These are phyloP conservation scores for Dioctria rufipes DNA, from an alignment of 2,888 invertebrate genomes.

Conservation along the genomic window DNA sequence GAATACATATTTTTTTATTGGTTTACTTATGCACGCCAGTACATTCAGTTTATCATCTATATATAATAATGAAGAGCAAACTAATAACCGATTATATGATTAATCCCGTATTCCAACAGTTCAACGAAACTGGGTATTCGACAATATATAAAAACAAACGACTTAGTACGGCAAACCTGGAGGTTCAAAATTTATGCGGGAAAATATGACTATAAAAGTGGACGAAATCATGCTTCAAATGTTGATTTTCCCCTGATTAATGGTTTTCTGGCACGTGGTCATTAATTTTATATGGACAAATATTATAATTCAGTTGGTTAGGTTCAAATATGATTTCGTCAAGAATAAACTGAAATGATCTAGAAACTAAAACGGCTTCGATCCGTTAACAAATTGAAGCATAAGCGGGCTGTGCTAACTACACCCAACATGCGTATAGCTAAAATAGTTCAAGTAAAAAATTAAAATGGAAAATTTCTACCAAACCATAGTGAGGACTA, in stretches of 20 bases:
- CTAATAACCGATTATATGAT: conserved; percentile 5
- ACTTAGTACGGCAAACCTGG: neutral
- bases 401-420: too few species aligned
- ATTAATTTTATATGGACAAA: conserved; percentile 19
- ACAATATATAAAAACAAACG: too few species aligned
- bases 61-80: conserved; percentile 28
- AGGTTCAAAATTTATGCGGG: neutral
- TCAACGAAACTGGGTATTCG: conserved; percentile 20
- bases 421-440: too few species aligned
- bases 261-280: conserved; percentile 10
- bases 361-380: too few species aligned
- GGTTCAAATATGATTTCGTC: too few species aligned
- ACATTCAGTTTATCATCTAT: conserved; percentile 7
- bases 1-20: neutral
- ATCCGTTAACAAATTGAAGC: too few species aligned
- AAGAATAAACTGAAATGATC: too few species aligned
- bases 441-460: too few species aligned
- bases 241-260: conserved; percentile 7
- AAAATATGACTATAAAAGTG: neutral
- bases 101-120: conserved; percentile 18
- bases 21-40: conserved; percentile 20
- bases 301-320: too few species aligned
- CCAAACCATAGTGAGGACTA: too few species aligned
- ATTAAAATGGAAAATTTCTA: too few species aligned
- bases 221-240: conserved; percentile 26